phyloP scores from a whole-genome alignment of 2,113 vertebrate species.

The Paradisaea rubra region DNA sequence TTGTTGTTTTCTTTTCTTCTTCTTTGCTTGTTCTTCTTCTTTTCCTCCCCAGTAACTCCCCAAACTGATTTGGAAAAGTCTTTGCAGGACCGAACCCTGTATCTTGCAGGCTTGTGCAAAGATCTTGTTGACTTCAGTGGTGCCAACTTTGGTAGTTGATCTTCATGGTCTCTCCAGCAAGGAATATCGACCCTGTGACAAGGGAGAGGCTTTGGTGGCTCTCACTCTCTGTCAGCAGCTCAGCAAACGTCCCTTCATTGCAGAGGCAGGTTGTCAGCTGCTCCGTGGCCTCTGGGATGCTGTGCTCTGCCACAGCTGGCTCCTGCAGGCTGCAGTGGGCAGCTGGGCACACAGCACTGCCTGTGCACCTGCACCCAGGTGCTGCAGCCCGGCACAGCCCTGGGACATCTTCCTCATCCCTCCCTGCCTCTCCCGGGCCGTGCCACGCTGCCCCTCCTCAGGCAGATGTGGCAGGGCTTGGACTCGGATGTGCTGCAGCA shows the following conservation, averaged over 20 bases:
- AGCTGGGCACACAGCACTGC: not conserved
- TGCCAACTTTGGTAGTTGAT: not conserved
- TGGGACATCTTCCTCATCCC: not conserved
- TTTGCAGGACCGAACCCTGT: not conserved
- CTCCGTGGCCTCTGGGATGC: not conserved
- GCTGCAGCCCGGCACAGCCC: not conserved
- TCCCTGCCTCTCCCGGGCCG: not conserved
- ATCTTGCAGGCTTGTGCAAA: not conserved
- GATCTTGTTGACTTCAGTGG: not conserved
- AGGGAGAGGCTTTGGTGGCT: not conserved
- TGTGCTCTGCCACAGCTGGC: not conserved
- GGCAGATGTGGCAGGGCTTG: not conserved
- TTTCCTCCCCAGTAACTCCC: not conserved
- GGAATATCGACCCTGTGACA: no score
- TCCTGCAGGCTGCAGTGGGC: not conserved
- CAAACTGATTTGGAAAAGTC: not conserved
- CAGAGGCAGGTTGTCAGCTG: no score
- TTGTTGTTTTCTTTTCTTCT: not conserved
- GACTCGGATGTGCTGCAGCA: not conserved
- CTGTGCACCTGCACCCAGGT: rapidly evolving
- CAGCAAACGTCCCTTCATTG: rapidly evolving
- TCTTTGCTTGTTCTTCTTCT: not conserved
- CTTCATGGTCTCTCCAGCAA: not conserved
- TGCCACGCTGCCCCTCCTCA: rapidly evolving
- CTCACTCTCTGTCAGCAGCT: not conserved